A percentile compares a stretch with the other conserved stretches of the same genome.
These are phyloP conservation scores for Oryzias curvinotus DNA, from an alignment of 2,113 vertebrate species.

Conservation along the genomic window DNA sequence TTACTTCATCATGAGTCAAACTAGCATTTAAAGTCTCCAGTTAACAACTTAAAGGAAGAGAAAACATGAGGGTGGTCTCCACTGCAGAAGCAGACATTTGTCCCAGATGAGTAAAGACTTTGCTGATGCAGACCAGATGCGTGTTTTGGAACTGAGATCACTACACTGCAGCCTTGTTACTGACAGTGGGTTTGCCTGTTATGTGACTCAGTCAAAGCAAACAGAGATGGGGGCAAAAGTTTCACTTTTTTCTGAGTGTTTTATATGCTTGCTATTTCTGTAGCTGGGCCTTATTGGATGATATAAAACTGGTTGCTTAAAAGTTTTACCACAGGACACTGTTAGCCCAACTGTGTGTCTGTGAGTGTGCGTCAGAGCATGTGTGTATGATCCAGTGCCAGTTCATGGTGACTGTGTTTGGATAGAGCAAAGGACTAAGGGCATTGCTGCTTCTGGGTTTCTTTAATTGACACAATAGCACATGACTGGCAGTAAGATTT, in stretches of 20 bases:
- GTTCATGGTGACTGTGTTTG: not conserved
- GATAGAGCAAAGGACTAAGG: too few species aligned
- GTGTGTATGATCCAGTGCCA: not conserved
- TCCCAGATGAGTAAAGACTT: slow-evolving; percentile 40
- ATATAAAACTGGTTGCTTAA: slow-evolving; percentile 51
- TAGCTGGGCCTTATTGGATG: slow-evolving; percentile 35
- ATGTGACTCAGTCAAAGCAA: slow-evolving; percentile 49
- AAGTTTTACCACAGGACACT: slow-evolving; percentile 48
- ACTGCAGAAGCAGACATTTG: slow-evolving; percentile 15
- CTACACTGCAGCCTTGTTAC: slow-evolving; percentile 35
- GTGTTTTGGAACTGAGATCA: slow-evolving; percentile 28
- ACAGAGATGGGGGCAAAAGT: slow-evolving; percentile 26
- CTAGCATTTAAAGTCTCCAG: slow-evolving; percentile 52
- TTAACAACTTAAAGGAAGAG: slow-evolving; percentile 48
- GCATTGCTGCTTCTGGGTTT: too few species aligned
- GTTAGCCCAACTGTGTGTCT: slow-evolving; percentile 13
- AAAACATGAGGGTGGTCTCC: slow-evolving; percentile 54
- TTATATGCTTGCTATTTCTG: slow-evolving; percentile 60
- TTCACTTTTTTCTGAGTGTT: slow-evolving; percentile 45
- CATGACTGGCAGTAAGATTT: too few species aligned
- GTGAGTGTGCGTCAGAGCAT: slow-evolving; percentile 10
- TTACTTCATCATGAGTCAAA: slow-evolving; percentile 55
- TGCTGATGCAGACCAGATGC: slow-evolving; percentile 62
- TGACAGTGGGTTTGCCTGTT: slow-evolving; percentile 23
- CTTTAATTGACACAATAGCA: too few species aligned